Base-by-base conservation (phyloP, 2,797 vertebrate genomes). In the Chanos chanos region DNA sequence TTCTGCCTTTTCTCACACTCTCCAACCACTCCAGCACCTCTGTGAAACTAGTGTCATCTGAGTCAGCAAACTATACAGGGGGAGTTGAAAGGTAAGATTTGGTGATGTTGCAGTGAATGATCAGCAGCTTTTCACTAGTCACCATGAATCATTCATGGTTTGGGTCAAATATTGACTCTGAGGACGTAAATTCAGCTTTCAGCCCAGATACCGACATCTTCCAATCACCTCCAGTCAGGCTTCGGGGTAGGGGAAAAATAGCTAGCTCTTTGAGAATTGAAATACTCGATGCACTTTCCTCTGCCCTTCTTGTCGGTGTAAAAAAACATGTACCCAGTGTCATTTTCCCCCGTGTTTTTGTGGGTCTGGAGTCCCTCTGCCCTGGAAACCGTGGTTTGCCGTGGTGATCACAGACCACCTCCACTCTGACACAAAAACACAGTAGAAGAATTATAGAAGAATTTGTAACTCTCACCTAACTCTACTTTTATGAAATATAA, bases 21-120 rank as follows among this genome's bases (percentile, higher is more conserved):
- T 96, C 94, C 80, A 99, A 83, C 50, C 92, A 89, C 77, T 98
- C 94, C 82, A 99, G 83, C 77, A 99, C 94, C 73, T 96, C 94
- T 15, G 95, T 87, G 82, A 98, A 86, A 82, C 94, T 98, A 34
- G 96, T 96, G 84, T 99, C 96, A 85, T 99, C 96, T 61, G 95
- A 98, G 85, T 99, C 95, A 85, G 98, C 96, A 84, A 99, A 99
- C 96, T 96, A 99, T 91, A 99, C 99, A 50, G 96, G 96, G 28
- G 96, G 87, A 49, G 94, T 96, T 59, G 92, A 93, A 8, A 96
- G 94, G 65, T 98, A 99, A 2, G 96, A 96, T 77, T 99, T 96
- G 93, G 94, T 96, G 74, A 98, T 97, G 75, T 96, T 98, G 89
- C 95, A 98, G 86, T 97, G 94, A 73, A 98, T 95, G 60, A 94